Evolutionary conservation across 2,888 invertebrate genomes (phyloP).

Genomic region (Miltochrista miniata): DNA sequence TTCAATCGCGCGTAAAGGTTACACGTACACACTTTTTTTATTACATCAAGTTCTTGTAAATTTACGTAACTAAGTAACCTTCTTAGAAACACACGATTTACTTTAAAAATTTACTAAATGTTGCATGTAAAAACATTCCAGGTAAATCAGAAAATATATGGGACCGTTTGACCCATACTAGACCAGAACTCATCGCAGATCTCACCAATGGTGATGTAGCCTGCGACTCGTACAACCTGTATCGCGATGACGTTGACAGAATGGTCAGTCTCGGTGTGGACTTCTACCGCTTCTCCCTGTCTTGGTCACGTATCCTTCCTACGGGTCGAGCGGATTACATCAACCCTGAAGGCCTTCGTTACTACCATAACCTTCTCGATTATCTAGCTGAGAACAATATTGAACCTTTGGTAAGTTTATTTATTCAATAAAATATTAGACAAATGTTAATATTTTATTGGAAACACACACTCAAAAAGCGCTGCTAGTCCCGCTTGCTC

Average conservation of each 20-base stretch:
- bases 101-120: no score
- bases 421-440: no score
- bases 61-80: no score
- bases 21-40: no score
- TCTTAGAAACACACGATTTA: no score
- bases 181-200: conserved; percentile 84
- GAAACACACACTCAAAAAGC: no score
- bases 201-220: conserved; percentile 86
- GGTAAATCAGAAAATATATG: conserved; percentile 87
- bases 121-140: conserved; percentile 34
- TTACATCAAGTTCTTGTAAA: no score
- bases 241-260: conserved; percentile 83
- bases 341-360: conserved; percentile 85
- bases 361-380: conserved; percentile 86
- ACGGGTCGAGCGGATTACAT: conserved; percentile 81
- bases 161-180: conserved; percentile 81
- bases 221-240: conserved; percentile 87
- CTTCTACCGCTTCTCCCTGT: conserved; percentile 83
- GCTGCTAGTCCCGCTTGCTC: no score
- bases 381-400: conserved; percentile 85
- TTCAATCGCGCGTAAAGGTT: no score
- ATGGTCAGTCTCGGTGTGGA: conserved; percentile 79
- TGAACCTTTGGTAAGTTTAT: conserved; percentile 79
- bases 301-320: conserved; percentile 86
- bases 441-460: no score